These are phyloP conservation scores for Caracal caracal DNA, from an alignment of 2,113 vertebrate species.

Conservation along the genomic window DNA sequence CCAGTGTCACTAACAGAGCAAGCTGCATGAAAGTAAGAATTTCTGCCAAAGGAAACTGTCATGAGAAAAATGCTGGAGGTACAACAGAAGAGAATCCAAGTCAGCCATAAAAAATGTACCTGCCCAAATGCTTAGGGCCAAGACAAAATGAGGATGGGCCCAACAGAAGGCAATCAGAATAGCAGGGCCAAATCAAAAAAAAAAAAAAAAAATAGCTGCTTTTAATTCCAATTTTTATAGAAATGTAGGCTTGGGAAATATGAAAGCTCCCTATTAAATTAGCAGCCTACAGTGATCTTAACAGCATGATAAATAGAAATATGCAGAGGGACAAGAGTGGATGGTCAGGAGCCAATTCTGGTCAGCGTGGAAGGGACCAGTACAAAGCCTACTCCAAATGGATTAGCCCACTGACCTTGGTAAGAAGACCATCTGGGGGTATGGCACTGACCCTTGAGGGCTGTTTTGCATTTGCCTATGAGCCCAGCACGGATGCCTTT, in stretches of 20 bases:
- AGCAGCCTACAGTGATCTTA: not conserved
- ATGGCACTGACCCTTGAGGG: not conserved
- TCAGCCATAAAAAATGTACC: constrained; percentile 35
- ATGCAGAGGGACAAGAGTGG: accelerated
- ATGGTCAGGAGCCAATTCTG: not conserved
- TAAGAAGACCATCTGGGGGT: not conserved
- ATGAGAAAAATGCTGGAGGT: not conserved
- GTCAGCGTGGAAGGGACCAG: not conserved
- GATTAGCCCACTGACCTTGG: not conserved
- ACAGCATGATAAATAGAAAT: not conserved
- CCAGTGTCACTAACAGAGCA: not conserved
- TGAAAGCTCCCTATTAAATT: not conserved
- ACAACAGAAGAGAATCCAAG: not conserved
- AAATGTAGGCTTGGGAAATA: not conserved
- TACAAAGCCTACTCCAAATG: not conserved
- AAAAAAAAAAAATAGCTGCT: not conserved
- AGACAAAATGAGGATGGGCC: not conserved
- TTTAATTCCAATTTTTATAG: constrained; percentile 38
- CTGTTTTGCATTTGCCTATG: not conserved
- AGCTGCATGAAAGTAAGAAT: constrained; percentile 33
- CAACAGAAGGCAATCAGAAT: not conserved
- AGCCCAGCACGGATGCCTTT: not conserved
- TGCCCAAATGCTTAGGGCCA: not conserved
- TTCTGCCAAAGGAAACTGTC: constrained; percentile 40
- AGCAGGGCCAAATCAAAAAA: not conserved